Conservation (phyloP, 1,140 invertebrate species). For the Pogonomyrmex barbatus region DNA sequence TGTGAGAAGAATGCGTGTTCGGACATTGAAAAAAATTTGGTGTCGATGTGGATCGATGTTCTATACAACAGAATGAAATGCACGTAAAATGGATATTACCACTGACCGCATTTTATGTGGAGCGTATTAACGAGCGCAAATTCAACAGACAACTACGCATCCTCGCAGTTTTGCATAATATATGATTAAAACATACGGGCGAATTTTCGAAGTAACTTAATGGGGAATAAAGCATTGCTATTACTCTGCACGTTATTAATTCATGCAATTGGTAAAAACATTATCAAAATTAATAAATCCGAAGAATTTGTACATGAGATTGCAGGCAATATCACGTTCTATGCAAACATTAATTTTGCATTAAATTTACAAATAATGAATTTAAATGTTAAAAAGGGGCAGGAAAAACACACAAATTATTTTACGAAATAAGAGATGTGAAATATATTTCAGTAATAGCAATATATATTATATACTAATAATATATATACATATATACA, state of each 20-base stretch:
- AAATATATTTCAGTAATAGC: constrained; percentile 1
- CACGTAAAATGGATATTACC: constrained; percentile 37
- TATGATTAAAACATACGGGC: constrained; percentile 44
- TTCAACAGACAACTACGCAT: constrained; percentile 28
- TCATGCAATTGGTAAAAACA: constrained; percentile 27
- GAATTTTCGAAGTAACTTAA: constrained; percentile 51
- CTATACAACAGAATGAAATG: constrained; percentile 39
- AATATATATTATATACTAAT: not conserved
- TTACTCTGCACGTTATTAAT: constrained; percentile 26
- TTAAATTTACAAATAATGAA: constrained; percentile 15
- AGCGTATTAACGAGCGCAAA: constrained; percentile 47
- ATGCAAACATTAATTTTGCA: constrained; percentile 13
- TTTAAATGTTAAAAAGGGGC: constrained; percentile 10
- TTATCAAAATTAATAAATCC: constrained; percentile 25
- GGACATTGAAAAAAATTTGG: constrained; percentile 15
- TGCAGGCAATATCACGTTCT: constrained; percentile 1
- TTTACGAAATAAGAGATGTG: constrained; percentile 4
- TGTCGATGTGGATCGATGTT: constrained; percentile 23
- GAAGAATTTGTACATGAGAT: constrained; percentile 1
- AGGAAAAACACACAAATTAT: not conserved
- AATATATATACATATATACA: not conserved
- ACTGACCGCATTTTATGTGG: constrained; percentile 20
- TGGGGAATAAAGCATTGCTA: constrained; percentile 40
- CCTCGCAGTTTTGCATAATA: constrained; percentile 52
- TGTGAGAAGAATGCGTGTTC: constrained; percentile 3